Evolutionary conservation across 1,140 invertebrate species (phyloP).

Genomic region (Nephotettix cincticeps): DNA sequence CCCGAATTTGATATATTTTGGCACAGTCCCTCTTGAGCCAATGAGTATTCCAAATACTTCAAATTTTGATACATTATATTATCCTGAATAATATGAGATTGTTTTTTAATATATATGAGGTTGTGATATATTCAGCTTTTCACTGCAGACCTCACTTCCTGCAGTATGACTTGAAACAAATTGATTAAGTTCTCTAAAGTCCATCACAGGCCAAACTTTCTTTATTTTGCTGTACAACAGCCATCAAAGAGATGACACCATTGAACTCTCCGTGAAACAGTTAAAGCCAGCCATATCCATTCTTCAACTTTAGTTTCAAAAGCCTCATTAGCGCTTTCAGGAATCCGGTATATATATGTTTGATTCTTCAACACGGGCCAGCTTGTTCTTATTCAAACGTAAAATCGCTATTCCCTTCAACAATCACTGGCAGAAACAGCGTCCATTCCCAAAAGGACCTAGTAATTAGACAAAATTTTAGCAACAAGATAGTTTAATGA

Average conservation of each 20-base stretch:
- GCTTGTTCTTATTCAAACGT: background rate
- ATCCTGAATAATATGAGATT: too few relatives aligned
- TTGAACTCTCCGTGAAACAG: background rate
- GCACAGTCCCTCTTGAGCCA: too few relatives aligned
- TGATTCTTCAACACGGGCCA: too few relatives aligned
- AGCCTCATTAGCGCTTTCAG: background rate
- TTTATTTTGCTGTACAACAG: background rate
- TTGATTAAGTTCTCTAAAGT: background rate
- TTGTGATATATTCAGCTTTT: too few relatives aligned
- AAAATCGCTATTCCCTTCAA: background rate
- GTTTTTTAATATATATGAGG: too few relatives aligned
- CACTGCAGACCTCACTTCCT: background rate
- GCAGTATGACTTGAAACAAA: background rate
- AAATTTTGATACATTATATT: too few relatives aligned
- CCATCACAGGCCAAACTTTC: background rate
- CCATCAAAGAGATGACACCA: background rate
- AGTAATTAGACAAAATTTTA: too few relatives aligned
- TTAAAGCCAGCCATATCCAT: slow-evolving; percentile 1
- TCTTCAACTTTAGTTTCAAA: background rate
- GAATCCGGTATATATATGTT: background rate
- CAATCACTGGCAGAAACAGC: background rate
- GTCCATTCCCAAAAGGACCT: too few relatives aligned
- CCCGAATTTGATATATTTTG: too few relatives aligned
- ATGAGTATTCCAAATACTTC: too few relatives aligned
- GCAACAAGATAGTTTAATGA: too few relatives aligned